Conservation (phyloP, 2,888 invertebrate species). For the Plutella xylostella region DNA sequence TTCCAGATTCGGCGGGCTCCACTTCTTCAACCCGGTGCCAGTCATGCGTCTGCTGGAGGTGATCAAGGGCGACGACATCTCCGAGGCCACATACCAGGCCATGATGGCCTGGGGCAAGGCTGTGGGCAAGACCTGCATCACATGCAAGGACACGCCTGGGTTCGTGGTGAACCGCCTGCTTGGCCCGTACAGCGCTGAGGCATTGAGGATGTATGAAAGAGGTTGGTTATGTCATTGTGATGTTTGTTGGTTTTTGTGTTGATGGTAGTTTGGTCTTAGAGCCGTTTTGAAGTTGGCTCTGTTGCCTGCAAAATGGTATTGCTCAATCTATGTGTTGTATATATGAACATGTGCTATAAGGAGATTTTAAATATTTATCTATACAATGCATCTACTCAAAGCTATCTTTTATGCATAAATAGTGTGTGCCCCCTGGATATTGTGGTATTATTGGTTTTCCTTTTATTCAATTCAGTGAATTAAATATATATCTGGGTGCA, state of each 20-base stretch:
- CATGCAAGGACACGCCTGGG: constrained; percentile 92
- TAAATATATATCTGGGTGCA: too few relatives aligned
- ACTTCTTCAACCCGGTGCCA: constrained; percentile 94
- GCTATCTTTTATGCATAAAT: too few relatives aligned
- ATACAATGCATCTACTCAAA: too few relatives aligned
- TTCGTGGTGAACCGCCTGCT: constrained; percentile 91
- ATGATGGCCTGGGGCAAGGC: constrained; percentile 85
- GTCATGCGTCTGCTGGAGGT: constrained; percentile 91
- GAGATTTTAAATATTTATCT: too few relatives aligned
- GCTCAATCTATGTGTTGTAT: too few relatives aligned
- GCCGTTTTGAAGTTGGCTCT: neutral
- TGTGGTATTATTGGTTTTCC: too few relatives aligned
- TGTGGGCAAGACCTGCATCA: constrained; percentile 86
- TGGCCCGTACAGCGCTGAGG: constrained; percentile 86
- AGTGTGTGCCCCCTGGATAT: too few relatives aligned
- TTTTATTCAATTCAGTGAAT: too few relatives aligned
- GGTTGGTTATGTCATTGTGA: constrained; percentile 31
- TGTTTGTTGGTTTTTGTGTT: neutral
- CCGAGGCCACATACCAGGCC: constrained; percentile 77
- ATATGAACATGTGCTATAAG: too few relatives aligned
- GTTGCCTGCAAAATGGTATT: too few relatives aligned
- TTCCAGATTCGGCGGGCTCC: constrained; percentile 83
- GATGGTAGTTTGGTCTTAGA: neutral
- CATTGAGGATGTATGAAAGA: constrained; percentile 83
- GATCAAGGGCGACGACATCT: constrained; percentile 79